Base-by-base conservation (phyloP, 1,140 invertebrate species). In the Panulirus ornatus region DNA sequence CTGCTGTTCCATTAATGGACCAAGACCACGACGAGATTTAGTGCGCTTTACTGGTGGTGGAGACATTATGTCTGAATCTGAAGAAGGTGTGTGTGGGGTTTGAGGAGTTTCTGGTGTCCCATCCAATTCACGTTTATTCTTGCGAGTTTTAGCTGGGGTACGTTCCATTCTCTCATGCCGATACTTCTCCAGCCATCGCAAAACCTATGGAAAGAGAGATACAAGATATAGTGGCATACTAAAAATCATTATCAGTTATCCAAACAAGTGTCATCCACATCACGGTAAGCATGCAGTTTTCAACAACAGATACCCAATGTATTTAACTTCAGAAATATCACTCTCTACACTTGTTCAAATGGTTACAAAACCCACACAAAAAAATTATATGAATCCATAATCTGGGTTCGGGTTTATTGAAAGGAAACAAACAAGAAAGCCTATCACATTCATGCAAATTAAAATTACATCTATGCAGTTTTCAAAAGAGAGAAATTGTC, bases 101-200 rank as follows among this genome's bases (percentile, higher is more conserved):
- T 78, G 73, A 34, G 81, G 82, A 34, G 85, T 84, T 19, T 91
- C 85, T 14, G 90, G 90, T 3, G 90, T 88, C 22, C 91, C 79
- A 42, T 93, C 70, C 14, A 84, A 73, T 94, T 93, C 82, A 51
- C 90, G 86, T 79, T 93, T 90, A 51, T 84, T 47, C 91, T 91
- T 91, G 30, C 75, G 93, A 44, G 94, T 94, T 1, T 94, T 94
- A 0, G 93, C 94, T 16, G 94, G 94, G 8, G 94, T 95, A 90
- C 93, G 93, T 44, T 95, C 95, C 84, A 94, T 94, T 9, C 94
- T 92, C 86, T 95, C 94, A 22, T 89, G 88, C 22, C 88, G 83
- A 82, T 93, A 93, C 93, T 94, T 95, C 91, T 95, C 94, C 3
- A 96, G 85, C 95, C 95, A 96, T 66, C 94, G 93, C 9, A 94